These are phyloP conservation scores for Brachyhypopomus occidentalis DNA, from an alignment of 2,113 vertebrate species.

Conservation along the genomic window DNA sequence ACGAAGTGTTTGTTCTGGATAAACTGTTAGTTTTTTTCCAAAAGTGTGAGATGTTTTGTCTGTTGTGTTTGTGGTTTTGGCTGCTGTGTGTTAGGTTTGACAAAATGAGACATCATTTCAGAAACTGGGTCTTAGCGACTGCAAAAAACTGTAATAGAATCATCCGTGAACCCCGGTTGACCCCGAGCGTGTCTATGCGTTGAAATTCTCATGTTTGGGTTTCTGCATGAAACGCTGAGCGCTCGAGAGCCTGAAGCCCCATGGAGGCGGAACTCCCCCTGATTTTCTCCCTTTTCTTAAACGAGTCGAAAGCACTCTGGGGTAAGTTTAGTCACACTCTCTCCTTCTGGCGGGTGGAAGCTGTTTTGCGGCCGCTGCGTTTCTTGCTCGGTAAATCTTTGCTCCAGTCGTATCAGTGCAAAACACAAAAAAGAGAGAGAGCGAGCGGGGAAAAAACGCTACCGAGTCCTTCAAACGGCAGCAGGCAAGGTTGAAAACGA, in stretches of 20 bases:
- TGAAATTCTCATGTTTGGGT: slow-evolving; percentile 19
- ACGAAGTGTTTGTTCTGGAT: too few species aligned
- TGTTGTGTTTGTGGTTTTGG: too few species aligned
- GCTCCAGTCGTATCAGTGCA: slow-evolving; percentile 22
- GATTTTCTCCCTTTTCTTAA: slow-evolving; percentile 19
- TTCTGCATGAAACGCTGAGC: slow-evolving; percentile 12
- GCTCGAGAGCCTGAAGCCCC: neutral
- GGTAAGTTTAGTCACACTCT: slow-evolving; percentile 49
- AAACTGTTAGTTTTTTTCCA: too few species aligned
- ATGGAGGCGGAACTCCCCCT: slow-evolving; percentile 16
- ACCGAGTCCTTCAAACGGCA: slow-evolving; percentile 42
- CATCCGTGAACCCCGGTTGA: slow-evolving; percentile 24
- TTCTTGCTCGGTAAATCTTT: slow-evolving; percentile 14
- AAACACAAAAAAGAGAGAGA: neutral
- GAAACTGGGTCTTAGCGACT: too few species aligned
- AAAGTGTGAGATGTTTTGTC: too few species aligned
- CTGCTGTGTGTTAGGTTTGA: too few species aligned
- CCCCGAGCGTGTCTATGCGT: slow-evolving; percentile 20
- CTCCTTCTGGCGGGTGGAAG: slow-evolving; percentile 17
- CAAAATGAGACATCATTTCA: too few species aligned
- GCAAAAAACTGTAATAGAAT: neutral
- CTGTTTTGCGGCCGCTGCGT: slow-evolving; percentile 14
- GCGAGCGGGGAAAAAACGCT: neutral
- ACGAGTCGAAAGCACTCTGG: slow-evolving; percentile 9
- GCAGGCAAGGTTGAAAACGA: slow-evolving; percentile 51